These are phyloP conservation scores for Phylloscopus collybita DNA, from an alignment of 2,797 vertebrate genomes.

Conservation along the genomic window DNA sequence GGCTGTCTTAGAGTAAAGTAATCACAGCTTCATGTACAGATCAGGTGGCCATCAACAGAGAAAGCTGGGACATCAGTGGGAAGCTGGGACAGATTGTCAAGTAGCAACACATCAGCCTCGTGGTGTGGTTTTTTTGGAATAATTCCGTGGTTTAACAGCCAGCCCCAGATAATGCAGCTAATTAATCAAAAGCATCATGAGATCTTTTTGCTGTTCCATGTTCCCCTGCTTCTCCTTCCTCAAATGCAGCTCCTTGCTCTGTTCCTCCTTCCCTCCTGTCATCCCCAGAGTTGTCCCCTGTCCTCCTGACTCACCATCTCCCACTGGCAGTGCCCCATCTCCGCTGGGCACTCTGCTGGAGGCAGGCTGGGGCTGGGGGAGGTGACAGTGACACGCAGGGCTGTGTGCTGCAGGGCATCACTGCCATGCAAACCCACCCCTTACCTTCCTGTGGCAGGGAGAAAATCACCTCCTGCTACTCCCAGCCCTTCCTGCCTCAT, in stretches of 20 bases:
- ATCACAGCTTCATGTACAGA: neutral
- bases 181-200: neutral
- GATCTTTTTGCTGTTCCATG: neutral
- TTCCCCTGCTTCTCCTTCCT: neutral
- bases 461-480: neutral
- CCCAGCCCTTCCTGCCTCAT: neutral
- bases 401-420: neutral
- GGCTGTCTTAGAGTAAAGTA: neutral
- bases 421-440: neutral
- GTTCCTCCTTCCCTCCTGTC: neutral
- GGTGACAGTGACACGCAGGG: neutral
- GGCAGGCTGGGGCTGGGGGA: neutral
- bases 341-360: rapidly evolving
- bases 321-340: neutral
- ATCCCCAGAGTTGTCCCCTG: neutral
- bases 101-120: neutral
- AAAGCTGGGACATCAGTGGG: neutral
- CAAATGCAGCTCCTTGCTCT: neutral
- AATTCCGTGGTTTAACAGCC: neutral
- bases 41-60: neutral
- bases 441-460: neutral
- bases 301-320: neutral
- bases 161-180: neutral
- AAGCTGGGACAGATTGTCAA: neutral
- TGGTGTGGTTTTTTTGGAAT: neutral